A percentile compares a stretch with the other conserved stretches of the same genome.
Conservation (phyloP, 2,113 vertebrate species). For the Regulus satrapa region DNA sequence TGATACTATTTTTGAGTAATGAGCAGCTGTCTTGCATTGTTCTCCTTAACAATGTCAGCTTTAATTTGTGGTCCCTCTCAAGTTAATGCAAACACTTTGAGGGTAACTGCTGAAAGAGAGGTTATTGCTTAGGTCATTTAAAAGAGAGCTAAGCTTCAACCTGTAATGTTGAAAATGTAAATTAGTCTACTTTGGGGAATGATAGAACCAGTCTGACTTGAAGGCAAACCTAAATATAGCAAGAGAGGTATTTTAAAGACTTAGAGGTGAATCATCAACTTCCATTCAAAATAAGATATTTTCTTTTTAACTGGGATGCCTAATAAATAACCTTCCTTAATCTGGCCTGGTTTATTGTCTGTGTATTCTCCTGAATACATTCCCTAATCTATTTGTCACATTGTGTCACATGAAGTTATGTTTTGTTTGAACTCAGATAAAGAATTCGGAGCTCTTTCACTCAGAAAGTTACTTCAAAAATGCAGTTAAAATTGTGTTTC, state of each 20-base stretch:
- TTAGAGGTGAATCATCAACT: conserved; percentile 43
- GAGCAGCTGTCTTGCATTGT: not conserved
- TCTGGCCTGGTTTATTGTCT: not conserved
- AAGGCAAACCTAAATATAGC: conserved; percentile 42
- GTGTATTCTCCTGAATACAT: not conserved
- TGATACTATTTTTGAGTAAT: not conserved
- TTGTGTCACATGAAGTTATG: not conserved
- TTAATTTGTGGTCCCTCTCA: not conserved
- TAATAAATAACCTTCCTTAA: conserved; percentile 23
- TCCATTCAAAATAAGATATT: conserved; percentile 14
- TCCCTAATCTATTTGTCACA: not conserved
- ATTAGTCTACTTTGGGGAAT: conserved; percentile 8
- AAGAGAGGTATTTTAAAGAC: not conserved
- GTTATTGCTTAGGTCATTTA: not conserved
- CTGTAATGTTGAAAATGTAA: not conserved
- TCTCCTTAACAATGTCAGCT: not conserved
- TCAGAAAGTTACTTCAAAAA: not conserved
- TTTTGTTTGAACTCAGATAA: not conserved
- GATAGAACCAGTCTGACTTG: not conserved
- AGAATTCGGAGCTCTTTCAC: not conserved
- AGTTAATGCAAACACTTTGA: not conserved
- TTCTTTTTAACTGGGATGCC: not conserved
- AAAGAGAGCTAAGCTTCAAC: not conserved
- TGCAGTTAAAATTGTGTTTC: not conserved
- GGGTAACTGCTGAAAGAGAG: not conserved